Evolutionary conservation across 2,113 vertebrate genomes (phyloP), one percentile per base, ranked within the genome.

Genomic region (Microcebus ravelobensis): DNA sequence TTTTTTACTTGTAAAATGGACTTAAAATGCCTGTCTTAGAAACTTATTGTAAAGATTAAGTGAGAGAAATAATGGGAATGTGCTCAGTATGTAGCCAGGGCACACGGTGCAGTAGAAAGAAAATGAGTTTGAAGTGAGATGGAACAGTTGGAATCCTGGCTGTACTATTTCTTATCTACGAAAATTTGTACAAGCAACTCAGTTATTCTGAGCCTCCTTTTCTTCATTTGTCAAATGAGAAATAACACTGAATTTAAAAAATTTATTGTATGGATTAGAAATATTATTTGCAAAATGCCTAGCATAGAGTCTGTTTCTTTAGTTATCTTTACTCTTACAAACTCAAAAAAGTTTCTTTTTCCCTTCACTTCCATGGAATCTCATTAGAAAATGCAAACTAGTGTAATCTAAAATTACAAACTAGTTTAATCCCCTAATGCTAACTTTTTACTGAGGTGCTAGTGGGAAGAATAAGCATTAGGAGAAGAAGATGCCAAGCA

Each of bases 1-100:
- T 89, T 90, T 34, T 65, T 87, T n/a, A 86, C 90, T 15, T 86
- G 10, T 67, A 59, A 92, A 96, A 45, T 42, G 20, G 34, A 90
- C 39, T 50, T 70, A 71, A 67, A 45, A 87, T 20, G 87, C 5
- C 3, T 55, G 50, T 63, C 55, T 63, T 31, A 77, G 36, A n/a
- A 42, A 59, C 2, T n/a, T 50, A 42, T 2, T 23, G 0, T 39
- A 42, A 50, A 2, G 14, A 87, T 36, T 65, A 73, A 96, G 39
- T 87, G 45, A 84, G 25, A 67, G 13, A 91, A 63, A 63, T 52
- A 2, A 42, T 21, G 18, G 2, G 7, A 74, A 45, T 21, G 2
- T 36, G 2, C 29, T 55, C 12, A 50, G 13, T 0, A 0, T 36
- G 18, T 6, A 73, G 1, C n/a, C 79, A 71, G 48, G 39, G 20